A percentile compares a stretch with the other conserved stretches of the same genome.
Evolutionary conservation across 1,140 invertebrate genomes (phyloP).

Genomic region (Radopholus similis): DNA sequence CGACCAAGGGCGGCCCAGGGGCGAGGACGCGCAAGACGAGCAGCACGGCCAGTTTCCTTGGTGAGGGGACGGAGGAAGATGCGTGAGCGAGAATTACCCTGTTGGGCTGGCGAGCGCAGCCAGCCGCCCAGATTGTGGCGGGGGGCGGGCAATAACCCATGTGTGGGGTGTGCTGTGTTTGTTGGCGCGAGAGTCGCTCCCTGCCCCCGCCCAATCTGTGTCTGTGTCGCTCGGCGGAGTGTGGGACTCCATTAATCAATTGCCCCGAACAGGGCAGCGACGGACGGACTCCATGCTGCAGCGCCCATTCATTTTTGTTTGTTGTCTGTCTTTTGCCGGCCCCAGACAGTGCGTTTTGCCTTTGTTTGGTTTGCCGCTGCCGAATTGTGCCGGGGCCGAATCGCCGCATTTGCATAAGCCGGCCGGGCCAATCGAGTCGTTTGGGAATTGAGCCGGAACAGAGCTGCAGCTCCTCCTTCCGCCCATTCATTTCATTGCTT

Average conservation of each 20-base stretch:
- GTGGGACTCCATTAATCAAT: neutral
- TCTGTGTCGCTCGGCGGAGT: neutral
- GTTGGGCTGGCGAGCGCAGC: neutral
- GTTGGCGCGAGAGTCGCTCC: neutral
- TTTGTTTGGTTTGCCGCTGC: neutral
- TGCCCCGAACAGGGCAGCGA: no score
- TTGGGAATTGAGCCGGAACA: neutral
- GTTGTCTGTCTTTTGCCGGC: no score
- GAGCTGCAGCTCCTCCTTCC: neutral
- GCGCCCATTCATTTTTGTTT: no score
- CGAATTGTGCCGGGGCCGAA: neutral
- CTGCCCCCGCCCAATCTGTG: neutral
- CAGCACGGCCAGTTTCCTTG: conserved; percentile 12
- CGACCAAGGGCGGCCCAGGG: neutral
- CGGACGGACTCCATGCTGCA: no score
- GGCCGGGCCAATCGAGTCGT: neutral
- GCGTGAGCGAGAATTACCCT: neutral
- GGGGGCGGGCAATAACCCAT: no score
- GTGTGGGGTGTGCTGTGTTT: no score
- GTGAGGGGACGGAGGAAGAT: no score
- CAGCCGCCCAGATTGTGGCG: neutral
- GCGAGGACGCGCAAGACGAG: conserved; percentile 12
- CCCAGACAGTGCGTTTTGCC: neutral
- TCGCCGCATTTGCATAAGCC: neutral
- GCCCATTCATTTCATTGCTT: neutral